These are phyloP conservation scores for Catocala nupta DNA, from an alignment of 2,888 invertebrate species.

Conservation along the genomic window DNA sequence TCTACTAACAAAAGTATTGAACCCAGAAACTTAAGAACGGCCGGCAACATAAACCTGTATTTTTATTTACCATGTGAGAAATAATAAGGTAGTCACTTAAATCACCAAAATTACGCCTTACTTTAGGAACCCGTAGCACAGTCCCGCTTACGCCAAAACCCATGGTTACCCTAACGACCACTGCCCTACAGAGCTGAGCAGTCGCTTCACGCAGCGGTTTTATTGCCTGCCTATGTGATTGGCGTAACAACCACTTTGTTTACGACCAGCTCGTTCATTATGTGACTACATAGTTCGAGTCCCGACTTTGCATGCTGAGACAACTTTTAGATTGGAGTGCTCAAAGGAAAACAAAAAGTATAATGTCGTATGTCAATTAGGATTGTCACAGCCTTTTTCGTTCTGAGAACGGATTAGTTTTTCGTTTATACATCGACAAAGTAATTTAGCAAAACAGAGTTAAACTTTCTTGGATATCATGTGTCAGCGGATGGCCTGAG, in stretches of 20 bases:
- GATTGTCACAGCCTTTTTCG: conserved; percentile 5
- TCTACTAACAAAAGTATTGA: too few relatives aligned
- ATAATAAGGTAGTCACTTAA: too few relatives aligned
- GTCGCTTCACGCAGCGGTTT: conserved; percentile 46
- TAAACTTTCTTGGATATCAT: too few relatives aligned
- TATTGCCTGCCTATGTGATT: conserved; percentile 45
- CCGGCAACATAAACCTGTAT: too few relatives aligned
- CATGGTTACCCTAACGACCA: not conserved
- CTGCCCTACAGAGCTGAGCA: conserved; percentile 25
- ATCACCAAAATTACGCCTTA: too few relatives aligned
- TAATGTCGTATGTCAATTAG: conserved; percentile 11
- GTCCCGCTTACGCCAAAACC: not conserved
- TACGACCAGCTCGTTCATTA: conserved; percentile 19
- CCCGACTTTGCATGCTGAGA: conserved; percentile 9
- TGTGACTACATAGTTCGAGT: conserved; percentile 16
- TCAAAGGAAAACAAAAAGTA: conserved; percentile 9
- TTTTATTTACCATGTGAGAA: too few relatives aligned
- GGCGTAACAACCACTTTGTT: conserved; percentile 36
- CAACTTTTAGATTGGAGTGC: conserved; percentile 8
- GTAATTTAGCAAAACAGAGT: too few relatives aligned
- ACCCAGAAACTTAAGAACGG: too few relatives aligned
- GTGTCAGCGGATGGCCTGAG: too few relatives aligned
- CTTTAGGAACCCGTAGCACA: not conserved
- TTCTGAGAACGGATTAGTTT: not conserved
- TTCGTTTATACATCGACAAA: too few relatives aligned